A percentile compares a stretch with the other conserved stretches of the same genome.
These are phyloP conservation scores for Erythrolamprus reginae DNA, from an alignment of 2,113 vertebrate genomes.

Conservation along the genomic window DNA sequence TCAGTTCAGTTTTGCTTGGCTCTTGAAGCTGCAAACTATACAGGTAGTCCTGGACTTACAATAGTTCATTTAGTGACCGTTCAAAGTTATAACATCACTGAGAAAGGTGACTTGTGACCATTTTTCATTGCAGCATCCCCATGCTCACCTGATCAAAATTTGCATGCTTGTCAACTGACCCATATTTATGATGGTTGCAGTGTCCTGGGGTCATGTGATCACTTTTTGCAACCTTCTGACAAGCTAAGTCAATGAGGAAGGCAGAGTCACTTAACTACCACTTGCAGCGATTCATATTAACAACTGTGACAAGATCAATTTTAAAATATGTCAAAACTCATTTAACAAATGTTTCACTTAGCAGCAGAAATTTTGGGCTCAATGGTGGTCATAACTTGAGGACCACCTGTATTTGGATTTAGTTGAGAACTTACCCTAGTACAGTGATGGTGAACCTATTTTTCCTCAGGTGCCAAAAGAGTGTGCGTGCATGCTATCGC, in stretches of 20 bases:
- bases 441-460: no score
- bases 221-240: neutral
- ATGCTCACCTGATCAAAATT: neutral
- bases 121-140: neutral
- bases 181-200: neutral
- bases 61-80: neutral
- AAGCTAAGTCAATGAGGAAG: neutral
- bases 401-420: neutral
- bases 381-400: neutral
- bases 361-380: neutral
- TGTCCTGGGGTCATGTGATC: neutral
- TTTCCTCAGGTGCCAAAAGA: no score
- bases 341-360: neutral
- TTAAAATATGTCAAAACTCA: neutral
- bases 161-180: neutral
- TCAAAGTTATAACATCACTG: neutral
- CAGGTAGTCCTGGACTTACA: neutral
- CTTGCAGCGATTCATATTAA: neutral
- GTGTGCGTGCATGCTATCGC: no score
- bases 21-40: neutral
- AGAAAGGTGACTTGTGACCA: neutral
- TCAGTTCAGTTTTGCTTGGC: neutral
- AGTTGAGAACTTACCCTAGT: neutral
- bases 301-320: neutral
- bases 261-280: neutral